A percentile compares a stretch with the other conserved stretches of the same genome.
These are phyloP conservation scores for Nasonia giraulti DNA, from an alignment of 1,140 invertebrate species.

Conservation along the genomic window DNA sequence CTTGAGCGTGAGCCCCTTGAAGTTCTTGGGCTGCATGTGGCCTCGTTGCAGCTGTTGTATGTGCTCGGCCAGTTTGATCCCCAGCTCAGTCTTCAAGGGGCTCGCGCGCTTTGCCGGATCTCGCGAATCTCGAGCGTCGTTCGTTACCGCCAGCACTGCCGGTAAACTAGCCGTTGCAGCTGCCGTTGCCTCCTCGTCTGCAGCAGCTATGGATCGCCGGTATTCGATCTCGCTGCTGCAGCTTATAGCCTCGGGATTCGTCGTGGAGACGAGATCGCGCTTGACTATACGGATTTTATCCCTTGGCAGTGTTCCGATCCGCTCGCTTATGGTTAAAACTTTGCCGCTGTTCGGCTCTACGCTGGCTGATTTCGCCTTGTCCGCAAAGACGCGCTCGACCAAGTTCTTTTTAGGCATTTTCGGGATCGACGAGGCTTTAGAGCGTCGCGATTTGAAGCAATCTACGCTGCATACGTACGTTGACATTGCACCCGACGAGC, in stretches of 20 bases:
- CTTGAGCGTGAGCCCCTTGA: constrained; percentile 71
- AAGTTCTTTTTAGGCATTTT: constrained; percentile 52
- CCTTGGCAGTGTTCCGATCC: constrained; percentile 32
- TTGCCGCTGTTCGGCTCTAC: not conserved
- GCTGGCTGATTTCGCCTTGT: constrained; percentile 49
- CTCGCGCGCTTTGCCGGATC: constrained; percentile 40
- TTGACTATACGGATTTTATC: constrained; percentile 74
- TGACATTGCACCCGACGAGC: constrained; percentile 75
- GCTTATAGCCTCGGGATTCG: constrained; percentile 79
- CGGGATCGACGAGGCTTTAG: not conserved
- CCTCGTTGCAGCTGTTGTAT: constrained; percentile 61
- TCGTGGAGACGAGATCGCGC: constrained; percentile 81
- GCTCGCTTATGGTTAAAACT: constrained; percentile 65
- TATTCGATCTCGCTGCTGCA: constrained; percentile 72
- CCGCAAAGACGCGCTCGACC: constrained; percentile 54
- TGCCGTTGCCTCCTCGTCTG: constrained; percentile 22
- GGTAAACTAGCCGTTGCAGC: constrained; percentile 6
- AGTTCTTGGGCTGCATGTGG: constrained; percentile 63
- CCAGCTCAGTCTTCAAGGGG: constrained; percentile 57
- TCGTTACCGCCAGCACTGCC: not conserved
- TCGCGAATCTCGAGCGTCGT: not conserved
- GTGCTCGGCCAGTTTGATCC: constrained; percentile 60
- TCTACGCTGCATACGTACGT: constrained; percentile 80
- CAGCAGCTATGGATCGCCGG: constrained; percentile 53
- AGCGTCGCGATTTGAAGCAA: constrained; percentile 59